These are phyloP conservation scores for Drosophila ogumai DNA, from an alignment of 1,140 invertebrate species.

Conservation along the genomic window DNA sequence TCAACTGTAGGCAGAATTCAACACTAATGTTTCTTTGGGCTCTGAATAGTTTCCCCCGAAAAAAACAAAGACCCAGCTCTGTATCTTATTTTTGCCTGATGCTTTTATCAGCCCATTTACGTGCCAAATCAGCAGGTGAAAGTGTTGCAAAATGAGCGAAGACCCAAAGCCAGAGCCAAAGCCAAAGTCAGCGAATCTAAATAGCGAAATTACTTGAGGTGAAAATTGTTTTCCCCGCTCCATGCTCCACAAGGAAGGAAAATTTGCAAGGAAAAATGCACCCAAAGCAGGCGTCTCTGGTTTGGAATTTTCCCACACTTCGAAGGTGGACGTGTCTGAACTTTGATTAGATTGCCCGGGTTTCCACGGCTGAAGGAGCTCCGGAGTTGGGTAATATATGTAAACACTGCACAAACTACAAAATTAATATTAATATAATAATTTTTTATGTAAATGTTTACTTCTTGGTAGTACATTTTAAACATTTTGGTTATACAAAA, in stretches of 20 bases:
- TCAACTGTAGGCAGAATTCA: slow-evolving; percentile 61
- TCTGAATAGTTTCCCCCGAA: slow-evolving; percentile 59
- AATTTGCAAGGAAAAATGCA: slow-evolving; percentile 39
- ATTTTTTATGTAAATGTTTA: not conserved
- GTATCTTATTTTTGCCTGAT: slow-evolving; percentile 28
- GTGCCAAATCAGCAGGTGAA: slow-evolving; percentile 80
- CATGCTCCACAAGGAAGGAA: slow-evolving; percentile 27
- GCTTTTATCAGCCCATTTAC: slow-evolving; percentile 74
- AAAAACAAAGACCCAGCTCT: slow-evolving; percentile 38
- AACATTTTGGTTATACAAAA: not conserved
- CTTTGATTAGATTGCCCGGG: slow-evolving; percentile 42
- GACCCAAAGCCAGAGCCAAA: slow-evolving; percentile 13
- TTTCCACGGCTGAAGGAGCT: slow-evolving; percentile 24
- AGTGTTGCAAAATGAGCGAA: slow-evolving; percentile 72
- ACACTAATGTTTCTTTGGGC: slow-evolving; percentile 37
- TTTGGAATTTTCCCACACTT: slow-evolving; percentile 67
- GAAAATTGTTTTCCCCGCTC: slow-evolving; percentile 68
- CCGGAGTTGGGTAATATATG: slow-evolving; percentile 49
- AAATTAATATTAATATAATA: not conserved
- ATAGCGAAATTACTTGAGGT: slow-evolving; percentile 39
- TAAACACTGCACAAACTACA: slow-evolving; percentile 22
- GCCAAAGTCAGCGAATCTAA: slow-evolving; percentile 18
- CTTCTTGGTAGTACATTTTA: not conserved
- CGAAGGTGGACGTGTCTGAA: slow-evolving; percentile 62
- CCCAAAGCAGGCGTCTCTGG: slow-evolving; percentile 13